Base-by-base conservation (phyloP, 1,140 invertebrate species). In the Drosophila parvula region DNA sequence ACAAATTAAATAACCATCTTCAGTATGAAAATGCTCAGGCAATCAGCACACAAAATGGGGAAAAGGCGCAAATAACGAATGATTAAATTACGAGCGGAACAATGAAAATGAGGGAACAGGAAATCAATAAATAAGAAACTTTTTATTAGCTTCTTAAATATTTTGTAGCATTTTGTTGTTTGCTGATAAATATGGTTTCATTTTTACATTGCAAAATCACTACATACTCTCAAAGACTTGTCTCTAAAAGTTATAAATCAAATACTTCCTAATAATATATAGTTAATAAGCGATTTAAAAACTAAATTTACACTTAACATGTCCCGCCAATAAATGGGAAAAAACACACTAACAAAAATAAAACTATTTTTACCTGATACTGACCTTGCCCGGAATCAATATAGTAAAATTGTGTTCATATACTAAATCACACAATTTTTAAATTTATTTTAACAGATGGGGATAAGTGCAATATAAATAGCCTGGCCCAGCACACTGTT, bases 1-100 rank as follows among this genome's bases (percentile, higher is more conserved):
- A 44, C 61, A 58, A 69, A 64, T 80, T 63, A 64, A 70, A 50
- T 63, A 56, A 47, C 56, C 59, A 60, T 71, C 34, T 59, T 76
- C 22, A n/a, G n/a, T 32, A 50, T 50, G 48, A 50, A 50, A 50
- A 50, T 50, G 48, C 9, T 27, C 7, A 3, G 16, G 16, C 41
- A 58, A 74, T 45, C 38, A 68, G 67, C 34, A 62, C 16, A 27
- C 11, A 30, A 55, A 69, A 53, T 50, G 28, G 51, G 41, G 40
- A n/a, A 55, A 53, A 12, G 18, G 44, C n/a, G 40, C 2, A 48
- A 74, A 36, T 45, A 34, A n/a, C 28, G 55, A 9, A 40, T 34
- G 12, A 36, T 44, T 36, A 1, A 62, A 62, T 57, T 62, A 57
- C 14, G 10, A 30, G 8, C 27, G 47, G n/a, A 40, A 34, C n/a